Base-by-base conservation (phyloP, 1,140 invertebrate species). In the Drosophila sproati region DNA sequence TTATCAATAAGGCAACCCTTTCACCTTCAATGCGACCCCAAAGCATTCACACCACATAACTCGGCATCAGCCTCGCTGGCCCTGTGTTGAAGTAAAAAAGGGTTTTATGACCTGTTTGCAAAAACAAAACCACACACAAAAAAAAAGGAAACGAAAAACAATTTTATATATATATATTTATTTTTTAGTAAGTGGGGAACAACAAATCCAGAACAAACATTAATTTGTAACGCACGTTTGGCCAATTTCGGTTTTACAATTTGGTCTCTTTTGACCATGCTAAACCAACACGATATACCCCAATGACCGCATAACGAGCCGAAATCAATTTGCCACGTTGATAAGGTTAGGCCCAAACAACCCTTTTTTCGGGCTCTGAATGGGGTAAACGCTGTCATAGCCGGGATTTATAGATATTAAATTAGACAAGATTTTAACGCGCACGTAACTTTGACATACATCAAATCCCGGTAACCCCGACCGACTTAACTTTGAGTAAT, bases 211-310 rank as follows among this genome's bases (percentile, higher is more conserved):
- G 66, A 88, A 89, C 83, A 88, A 89, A 89, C 85, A 88, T 88
- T 88, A 88, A 88, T 88, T 88, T 88, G 85, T 89, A 88, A 88
- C 85, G 85, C 85, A 88, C 85, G 85, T 89, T 88, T 78, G 77
- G 80, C 85, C 85, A 89, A 89, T 88, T 88, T 81, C 50, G 67
- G 70, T 73, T 83, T 88, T 89, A 88, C 85, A 88, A 83, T 88
- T 79, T 79, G 68, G 60, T 76, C 61, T 66, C 39, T 76, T 88
- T 73, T 83, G 85, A 83, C 85, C 83, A 88, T 43, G 62, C 61
- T 68, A 73, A 73, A 71, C 62, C 61, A 51, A 77, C 57, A 90
- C 78, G 78, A 88, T 89, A 57, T 83, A 88, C 85, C 83, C 85
- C 85, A 89, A 88, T 89, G 85, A 88, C 83, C 83, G 85, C 83